phyloP scores from a whole-genome alignment of 2,888 invertebrate genomes.

The Linnaemya vulpina region DNA sequence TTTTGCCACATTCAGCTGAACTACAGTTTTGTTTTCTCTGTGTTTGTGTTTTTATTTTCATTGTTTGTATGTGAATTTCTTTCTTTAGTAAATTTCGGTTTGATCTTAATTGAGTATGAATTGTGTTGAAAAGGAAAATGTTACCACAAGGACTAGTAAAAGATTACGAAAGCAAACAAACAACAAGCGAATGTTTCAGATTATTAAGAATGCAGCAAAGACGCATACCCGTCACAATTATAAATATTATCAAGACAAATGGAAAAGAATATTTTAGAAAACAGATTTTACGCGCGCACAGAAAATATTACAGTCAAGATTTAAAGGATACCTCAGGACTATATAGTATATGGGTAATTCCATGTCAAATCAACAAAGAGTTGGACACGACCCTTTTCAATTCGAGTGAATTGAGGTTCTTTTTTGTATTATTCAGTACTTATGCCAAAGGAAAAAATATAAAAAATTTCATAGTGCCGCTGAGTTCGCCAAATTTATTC shows the following conservation, averaged over 20 bases:
- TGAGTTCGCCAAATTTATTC: no score
- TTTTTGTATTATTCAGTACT: no score
- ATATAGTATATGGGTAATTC: constrained; percentile 32
- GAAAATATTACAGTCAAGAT: background rate
- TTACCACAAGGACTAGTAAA: constrained; percentile 67
- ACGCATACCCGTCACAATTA: constrained; percentile 8
- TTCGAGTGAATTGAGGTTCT: no score
- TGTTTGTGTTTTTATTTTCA: constrained; percentile 9
- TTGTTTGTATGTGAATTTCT: constrained; percentile 60
- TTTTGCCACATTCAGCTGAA: constrained; percentile 54
- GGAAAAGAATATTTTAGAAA: background rate
- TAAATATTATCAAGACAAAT: constrained; percentile 20
- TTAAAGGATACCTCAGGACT: no score
- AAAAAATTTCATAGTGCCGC: no score
- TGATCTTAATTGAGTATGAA: constrained; percentile 70
- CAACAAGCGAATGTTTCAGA: constrained; percentile 39
- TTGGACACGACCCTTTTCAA: no score
- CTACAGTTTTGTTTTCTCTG: constrained; percentile 25
- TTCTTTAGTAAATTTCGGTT: constrained; percentile 20
- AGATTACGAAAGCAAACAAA: constrained; percentile 31
- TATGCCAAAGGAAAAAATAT: no score
- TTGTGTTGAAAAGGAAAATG: constrained; percentile 66
- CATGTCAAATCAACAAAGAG: constrained; percentile 39
- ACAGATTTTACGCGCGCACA: background rate
- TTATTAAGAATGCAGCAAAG: constrained; percentile 49